Evolutionary conservation across 92 coral and sea anemone species (phyloP).

Genomic region (Siderastrea radians): DNA sequence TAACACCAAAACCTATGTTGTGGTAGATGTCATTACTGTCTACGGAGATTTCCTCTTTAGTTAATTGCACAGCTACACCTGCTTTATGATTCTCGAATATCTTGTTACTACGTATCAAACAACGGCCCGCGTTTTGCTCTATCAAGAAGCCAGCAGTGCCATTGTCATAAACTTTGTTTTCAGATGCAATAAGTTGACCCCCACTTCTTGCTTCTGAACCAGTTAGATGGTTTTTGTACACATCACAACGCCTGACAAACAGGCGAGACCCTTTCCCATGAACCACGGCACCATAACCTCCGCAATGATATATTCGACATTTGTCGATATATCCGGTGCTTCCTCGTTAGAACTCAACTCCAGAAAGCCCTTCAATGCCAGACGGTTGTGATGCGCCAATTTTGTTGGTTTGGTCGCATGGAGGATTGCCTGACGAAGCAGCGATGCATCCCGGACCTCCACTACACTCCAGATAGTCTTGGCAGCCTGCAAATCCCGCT

Average conservation of each 20-base stretch:
- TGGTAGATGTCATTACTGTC: conserved; percentile 38
- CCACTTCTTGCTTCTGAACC: conserved; percentile 38
- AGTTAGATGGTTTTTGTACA: conserved; percentile 48
- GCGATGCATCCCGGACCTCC: conserved; percentile 82
- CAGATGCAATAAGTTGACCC: conserved; percentile 55
- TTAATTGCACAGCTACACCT: conserved; percentile 42
- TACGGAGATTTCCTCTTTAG: not conserved
- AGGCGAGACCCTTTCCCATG: conserved; percentile 45
- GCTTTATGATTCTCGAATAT: conserved; percentile 71
- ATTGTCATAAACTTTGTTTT: conserved; percentile 63
- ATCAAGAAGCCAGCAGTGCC: conserved; percentile 65
- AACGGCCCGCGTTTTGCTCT: conserved; percentile 42
- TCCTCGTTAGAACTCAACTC: conserved; percentile 41
- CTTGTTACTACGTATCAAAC: conserved; percentile 43
- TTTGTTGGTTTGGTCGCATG: conserved; percentile 60
- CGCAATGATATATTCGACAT: conserved; percentile 61
- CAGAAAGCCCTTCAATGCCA: conserved; percentile 60
- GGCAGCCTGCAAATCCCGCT: conserved; percentile 66
- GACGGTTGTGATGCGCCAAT: conserved; percentile 48
- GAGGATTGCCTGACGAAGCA: not conserved
- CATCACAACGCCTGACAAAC: conserved; percentile 43
- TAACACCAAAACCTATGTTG: conserved; percentile 33
- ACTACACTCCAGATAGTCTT: conserved; percentile 80
- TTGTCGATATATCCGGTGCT: conserved; percentile 50
- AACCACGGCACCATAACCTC: conserved; percentile 68